Evolutionary conservation across 2,113 vertebrate genomes (phyloP).

Genomic region (Euleptes europaea): DNA sequence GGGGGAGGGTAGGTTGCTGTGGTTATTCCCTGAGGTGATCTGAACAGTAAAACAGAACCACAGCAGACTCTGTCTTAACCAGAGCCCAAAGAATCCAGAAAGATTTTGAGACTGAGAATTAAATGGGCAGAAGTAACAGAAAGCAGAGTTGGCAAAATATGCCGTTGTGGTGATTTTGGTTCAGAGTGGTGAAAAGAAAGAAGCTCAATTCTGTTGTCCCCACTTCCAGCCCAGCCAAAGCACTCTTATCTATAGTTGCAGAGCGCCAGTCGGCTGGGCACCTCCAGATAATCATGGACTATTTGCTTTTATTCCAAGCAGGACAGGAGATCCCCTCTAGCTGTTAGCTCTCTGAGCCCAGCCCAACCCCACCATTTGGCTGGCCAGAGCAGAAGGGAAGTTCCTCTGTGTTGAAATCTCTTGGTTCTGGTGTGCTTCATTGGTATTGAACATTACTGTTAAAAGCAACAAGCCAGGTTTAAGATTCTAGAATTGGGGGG

Average conservation of each 20-base stretch:
- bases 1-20: neutral
- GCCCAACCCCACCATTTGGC: too few species aligned
- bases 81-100: too few species aligned
- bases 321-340: neutral
- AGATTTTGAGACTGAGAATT: neutral
- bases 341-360: neutral
- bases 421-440: too few species aligned
- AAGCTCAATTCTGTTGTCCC: neutral
- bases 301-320: neutral
- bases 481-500: neutral
- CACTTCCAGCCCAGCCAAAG: too few species aligned
- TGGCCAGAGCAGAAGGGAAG: too few species aligned
- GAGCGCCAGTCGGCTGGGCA: neutral
- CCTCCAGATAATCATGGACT: neutral
- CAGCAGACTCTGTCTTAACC: neutral
- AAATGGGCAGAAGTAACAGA: neutral
- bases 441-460: too few species aligned
- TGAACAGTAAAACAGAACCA: too few species aligned
- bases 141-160: neutral
- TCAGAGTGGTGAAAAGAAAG: neutral
- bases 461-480: neutral
- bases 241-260: neutral
- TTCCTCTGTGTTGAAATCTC: too few species aligned
- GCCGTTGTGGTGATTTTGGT: neutral
- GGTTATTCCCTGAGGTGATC: neutral